Conservation (phyloP, 2,797 vertebrate genomes). For the Mus caroli region DNA sequence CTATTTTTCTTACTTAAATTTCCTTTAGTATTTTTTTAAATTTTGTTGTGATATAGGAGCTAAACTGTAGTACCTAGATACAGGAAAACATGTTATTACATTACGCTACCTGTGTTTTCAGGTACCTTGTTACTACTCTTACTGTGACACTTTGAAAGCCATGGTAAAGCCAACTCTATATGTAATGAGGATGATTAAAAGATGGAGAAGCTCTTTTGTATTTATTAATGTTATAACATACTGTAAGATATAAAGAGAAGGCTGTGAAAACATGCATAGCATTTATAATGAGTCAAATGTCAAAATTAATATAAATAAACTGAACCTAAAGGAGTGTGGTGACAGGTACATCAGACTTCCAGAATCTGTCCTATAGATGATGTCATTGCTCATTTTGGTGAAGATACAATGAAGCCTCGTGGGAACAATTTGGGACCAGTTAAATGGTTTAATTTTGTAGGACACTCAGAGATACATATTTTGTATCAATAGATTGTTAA, state of each 20-base stretch:
- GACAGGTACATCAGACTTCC: background rate
- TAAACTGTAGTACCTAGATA: background rate
- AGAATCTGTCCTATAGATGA: background rate
- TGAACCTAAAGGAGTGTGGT: background rate
- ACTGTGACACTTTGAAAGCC: background rate
- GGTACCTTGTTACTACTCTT: background rate
- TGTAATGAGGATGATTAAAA: background rate
- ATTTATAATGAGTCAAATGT: background rate
- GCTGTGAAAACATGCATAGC: background rate
- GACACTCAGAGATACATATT: accelerated
- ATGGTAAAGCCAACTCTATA: background rate
- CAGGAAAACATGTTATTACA: background rate
- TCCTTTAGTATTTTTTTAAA: background rate
- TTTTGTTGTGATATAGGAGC: background rate
- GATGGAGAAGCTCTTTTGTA: background rate
- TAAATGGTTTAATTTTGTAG: background rate
- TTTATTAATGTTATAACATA: background rate
- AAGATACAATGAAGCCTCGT: background rate
- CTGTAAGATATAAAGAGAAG: too few species aligned
- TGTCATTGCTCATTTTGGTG: background rate
- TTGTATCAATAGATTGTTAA: too few species aligned
- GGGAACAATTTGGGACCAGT: background rate
- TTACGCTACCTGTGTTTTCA: background rate
- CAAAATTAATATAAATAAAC: background rate
- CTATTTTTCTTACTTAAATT: background rate